Base-by-base conservation (phyloP, 1,140 invertebrate genomes). In the Euwallacea fornicatus region DNA sequence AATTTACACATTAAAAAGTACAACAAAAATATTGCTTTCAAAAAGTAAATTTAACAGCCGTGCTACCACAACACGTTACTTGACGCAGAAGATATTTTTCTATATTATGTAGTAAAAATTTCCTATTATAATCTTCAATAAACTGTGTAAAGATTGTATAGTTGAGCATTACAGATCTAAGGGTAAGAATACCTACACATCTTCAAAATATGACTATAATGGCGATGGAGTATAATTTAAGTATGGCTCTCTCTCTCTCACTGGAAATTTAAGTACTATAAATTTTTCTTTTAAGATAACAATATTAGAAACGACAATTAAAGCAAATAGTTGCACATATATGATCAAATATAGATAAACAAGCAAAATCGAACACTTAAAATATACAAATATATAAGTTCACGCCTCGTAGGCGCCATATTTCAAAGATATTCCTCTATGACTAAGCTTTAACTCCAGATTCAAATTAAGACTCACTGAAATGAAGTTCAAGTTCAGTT, bases 151-250 rank as follows among this genome's bases (percentile, higher is more conserved):
- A 68, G 44, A 50, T 11, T 68, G 46, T 15, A 54, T 59, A 68
- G n/a, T 69, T 69, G 66, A 69, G 66, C 66, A 69, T 69, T 69
- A 62, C 66, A 69, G 66, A 69, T 69, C 47, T 61, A 69, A 61
- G 41, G 33, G 54, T 33, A 69, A 13, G 46, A 11, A 50, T 11
- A 50, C 9, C 13, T 50, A 50, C 13, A 50, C 46, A 60, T 13
- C 64, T 66, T 54, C 42, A 66, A 66, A 62, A 43, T 46, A 46
- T 62, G 60, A 62, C 60, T 56, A 8, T 56, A 13, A 50, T 50
- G 13, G 13, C 46, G 46, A 10, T n/a, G 11, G 10, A 56, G 16
- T 13, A 7, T 56, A 4, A 13, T 56, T 56, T 15, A 56, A 56
- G 16, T 56, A 56, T 13, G 13, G 9, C 13, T 50, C 13, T 50